phyloP scores from a whole-genome alignment of 2,113 vertebrate genomes.

The Monarcha castaneiventris region DNA sequence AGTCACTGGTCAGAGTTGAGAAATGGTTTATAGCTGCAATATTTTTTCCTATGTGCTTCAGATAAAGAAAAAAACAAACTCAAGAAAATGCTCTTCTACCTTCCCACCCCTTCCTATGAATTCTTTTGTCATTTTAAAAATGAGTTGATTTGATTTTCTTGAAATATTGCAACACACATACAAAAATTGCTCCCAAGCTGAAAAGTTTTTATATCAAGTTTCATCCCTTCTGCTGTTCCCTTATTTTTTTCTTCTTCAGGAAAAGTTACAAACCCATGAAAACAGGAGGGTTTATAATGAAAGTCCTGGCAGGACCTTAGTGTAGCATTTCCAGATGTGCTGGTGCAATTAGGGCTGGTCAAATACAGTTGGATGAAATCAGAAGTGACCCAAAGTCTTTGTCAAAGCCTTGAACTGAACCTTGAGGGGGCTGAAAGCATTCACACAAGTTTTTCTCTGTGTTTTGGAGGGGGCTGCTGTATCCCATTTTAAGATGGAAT shows the following conservation, averaged over 20 bases:
- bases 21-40: neutral
- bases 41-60: neutral
- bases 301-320: conserved; percentile 5
- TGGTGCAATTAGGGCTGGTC: conserved; percentile 29
- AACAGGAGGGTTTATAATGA: conserved; percentile 32
- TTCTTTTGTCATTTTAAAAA: conserved; percentile 36
- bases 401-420: conserved; percentile 19
- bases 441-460: neutral
- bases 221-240: conserved; percentile 19
- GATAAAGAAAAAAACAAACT: neutral
- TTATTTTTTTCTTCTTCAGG: neutral
- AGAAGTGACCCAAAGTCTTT: conserved; percentile 25
- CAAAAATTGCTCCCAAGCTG: conserved; percentile 37
- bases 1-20: neutral
- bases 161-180: conserved; percentile 36
- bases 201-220: conserved; percentile 47
- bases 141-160: conserved; percentile 36
- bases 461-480: neutral
- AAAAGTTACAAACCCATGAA: conserved; percentile 39
- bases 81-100: neutral
- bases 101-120: neutral
- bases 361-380: conserved; percentile 21
- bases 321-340: conserved; percentile 65
- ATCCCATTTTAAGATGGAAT: neutral
- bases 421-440: neutral